Base-by-base conservation (phyloP, 64 coral and sea anemone species). In the Dendrophyllia cribrosa region DNA sequence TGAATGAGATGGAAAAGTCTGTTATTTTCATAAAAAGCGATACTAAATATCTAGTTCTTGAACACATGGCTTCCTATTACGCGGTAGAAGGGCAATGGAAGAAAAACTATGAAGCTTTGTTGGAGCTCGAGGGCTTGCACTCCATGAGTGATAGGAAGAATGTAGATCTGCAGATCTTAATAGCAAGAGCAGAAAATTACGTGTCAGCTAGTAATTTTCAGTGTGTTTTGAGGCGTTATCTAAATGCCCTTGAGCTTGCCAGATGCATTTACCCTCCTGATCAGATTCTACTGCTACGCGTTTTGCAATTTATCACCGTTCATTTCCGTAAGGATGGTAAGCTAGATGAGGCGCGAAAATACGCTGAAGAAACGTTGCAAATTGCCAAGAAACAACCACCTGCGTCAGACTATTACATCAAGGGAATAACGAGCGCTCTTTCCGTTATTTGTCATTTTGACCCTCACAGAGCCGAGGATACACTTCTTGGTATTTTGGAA, bases 151-250 rank as follows among this genome's bases (percentile, higher is more conserved):
- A 69, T 46, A 10, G 8, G 16, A 7, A 5, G 1, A 43, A 7
- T 79, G 77, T 79, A 0, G 24, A 79, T 9, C 53, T 79, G 0
- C 77, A 79, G 2, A 59, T 43, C 13, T 0, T 60, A 2, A 59
- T 79, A 34, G 77, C 9, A 59, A 59, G 77, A 43, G 77, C 77
- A 14, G 77, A 79, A 60, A 81, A 59, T 44, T 14, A 16, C 53
- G 6, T 56, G 12, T 56, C 53, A 9, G 53, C 53, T 56, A 12
- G 53, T 56, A 56, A 6, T 5, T 60, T 60, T 17, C 3, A 43
- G 34, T 17, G 9, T 43, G 23, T 15, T 5, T 43, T 79, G 23
- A 79, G 13, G 25, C 77, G 77, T 79, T 43, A 79, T 17, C 21
- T 25, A 22, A 43, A 16, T 3, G 55, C 77, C 4, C 56, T 79